Conservation (phyloP, 2,113 vertebrate genomes). For the Oryzias woworae region DNA sequence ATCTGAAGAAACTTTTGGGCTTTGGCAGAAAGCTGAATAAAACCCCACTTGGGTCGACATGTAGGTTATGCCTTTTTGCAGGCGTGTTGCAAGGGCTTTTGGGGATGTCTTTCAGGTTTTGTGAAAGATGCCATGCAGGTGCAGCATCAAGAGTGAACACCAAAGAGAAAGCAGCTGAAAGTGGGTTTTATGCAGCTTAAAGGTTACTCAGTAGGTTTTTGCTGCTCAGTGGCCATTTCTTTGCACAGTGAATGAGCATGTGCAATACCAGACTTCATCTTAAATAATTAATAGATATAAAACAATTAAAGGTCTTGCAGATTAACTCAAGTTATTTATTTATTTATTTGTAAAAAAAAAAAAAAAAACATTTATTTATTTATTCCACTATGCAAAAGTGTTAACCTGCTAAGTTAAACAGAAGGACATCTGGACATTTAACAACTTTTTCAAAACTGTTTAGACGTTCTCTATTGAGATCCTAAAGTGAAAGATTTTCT, state of each 20-base stretch:
- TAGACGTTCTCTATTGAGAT: conserved; percentile 38
- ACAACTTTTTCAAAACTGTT: conserved; percentile 57
- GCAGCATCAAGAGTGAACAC: conserved; percentile 29
- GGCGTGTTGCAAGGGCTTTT: conserved; percentile 48
- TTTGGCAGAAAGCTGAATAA: conserved; percentile 23
- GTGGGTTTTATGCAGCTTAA: conserved; percentile 13
- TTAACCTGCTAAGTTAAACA: conserved; percentile 64
- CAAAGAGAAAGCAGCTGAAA: conserved; percentile 21
- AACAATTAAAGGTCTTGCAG: no score
- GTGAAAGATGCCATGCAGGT: conserved; percentile 56
- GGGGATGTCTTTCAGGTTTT: conserved; percentile 53
- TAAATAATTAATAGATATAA: no score
- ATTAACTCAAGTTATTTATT: no score
- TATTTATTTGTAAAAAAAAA: conserved; percentile 49
- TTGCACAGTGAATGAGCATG: no score
- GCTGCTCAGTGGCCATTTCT: no score
- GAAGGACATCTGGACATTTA: conserved; percentile 54
- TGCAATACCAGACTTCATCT: no score
- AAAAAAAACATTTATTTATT: conserved; percentile 31
- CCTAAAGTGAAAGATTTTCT: no score
- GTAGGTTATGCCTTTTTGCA: conserved; percentile 30
- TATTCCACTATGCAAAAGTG: conserved; percentile 61
- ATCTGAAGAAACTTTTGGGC: background rate
- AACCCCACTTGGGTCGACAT: conserved; percentile 21
- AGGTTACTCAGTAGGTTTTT: background rate